Base-by-base conservation (phyloP, 2,797 vertebrate species). In the Ispidina picta region DNA sequence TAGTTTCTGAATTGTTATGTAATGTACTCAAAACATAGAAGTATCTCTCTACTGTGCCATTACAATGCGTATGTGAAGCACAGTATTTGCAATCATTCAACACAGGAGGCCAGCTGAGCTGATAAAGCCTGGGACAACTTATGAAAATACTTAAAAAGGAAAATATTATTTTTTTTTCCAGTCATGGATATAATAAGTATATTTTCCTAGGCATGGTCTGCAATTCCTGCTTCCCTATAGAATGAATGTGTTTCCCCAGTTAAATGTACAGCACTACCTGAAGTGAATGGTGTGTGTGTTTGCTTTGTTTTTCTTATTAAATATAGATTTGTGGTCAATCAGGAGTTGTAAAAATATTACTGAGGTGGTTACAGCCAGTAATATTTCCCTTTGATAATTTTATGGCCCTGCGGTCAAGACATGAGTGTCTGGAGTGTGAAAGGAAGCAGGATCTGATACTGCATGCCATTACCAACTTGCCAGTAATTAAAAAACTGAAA, bases 311-410 rank as follows among this genome's bases (percentile, higher is more conserved):
- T 95, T 83, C 93, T 93, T 95, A 96, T 96, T 96, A 95, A 95
- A 93, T 95, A 96, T 96, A 94, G 92, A 96, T 96, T 84, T 95
- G 92, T 95, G 93, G 93, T 96, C 89, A 94, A 95, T 95, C 94
- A 92, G 80, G 65, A 96, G 89, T 84, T 93, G 87, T 95, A 93
- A 96, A 95, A 96, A 93, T 96, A 93, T 88, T 94, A 94, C 75
- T 5, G 6, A 96, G 92, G 94, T 94, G 91, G 89, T 96, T 96
- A 95, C 72, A 91, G 88, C 92, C 92, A 93, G 88, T 95, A 93
- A 94, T 94, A 94, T 91, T 95, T 94, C 85, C 91, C 69, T 96
- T 95, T 96, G 93, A 94, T 94, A 94, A 96, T 95, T 95, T 95
- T 96, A 96, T 91, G 83, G 77, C 78, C 71, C 77, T 95, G 92